These are phyloP conservation scores for Tangara arthus DNA, from an alignment of 2,797 vertebrate genomes.

Conservation along the genomic window DNA sequence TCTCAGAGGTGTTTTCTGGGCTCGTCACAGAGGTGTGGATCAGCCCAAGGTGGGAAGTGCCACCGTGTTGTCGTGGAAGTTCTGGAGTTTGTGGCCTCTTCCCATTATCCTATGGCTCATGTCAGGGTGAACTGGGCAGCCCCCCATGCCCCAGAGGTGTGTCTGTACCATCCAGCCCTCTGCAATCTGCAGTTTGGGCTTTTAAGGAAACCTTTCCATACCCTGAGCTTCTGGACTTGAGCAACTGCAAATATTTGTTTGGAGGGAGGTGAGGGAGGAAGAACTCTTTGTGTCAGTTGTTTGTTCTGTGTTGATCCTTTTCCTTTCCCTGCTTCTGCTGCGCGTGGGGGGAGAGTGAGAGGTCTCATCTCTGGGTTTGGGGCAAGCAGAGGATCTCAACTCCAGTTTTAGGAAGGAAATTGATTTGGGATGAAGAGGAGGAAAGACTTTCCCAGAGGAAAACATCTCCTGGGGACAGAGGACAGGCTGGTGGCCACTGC, in stretches of 20 bases:
- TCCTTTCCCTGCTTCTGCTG: rapidly evolving
- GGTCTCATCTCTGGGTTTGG: not conserved
- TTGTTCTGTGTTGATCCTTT: not conserved
- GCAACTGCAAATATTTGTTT: not conserved
- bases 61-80: not conserved
- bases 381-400: rapidly evolving
- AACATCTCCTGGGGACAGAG: not conserved
- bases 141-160: rapidly evolving
- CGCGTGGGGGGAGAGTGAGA: rapidly evolving
- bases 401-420: not conserved
- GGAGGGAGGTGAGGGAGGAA: not conserved
- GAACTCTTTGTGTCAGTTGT: not conserved
- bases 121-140: rapidly evolving
- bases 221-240: not conserved
- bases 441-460: not conserved
- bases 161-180: not conserved
- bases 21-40: not conserved
- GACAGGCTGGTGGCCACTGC: rapidly evolving
- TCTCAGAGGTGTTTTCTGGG: not conserved
- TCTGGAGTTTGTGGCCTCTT: not conserved
- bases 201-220: not conserved
- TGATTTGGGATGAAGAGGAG: rapidly evolving
- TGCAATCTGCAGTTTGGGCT: not conserved
- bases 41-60: not conserved
- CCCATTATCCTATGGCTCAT: not conserved